phyloP scores from a whole-genome alignment of 1,140 invertebrate species.

The Drosophila setifemur region DNA sequence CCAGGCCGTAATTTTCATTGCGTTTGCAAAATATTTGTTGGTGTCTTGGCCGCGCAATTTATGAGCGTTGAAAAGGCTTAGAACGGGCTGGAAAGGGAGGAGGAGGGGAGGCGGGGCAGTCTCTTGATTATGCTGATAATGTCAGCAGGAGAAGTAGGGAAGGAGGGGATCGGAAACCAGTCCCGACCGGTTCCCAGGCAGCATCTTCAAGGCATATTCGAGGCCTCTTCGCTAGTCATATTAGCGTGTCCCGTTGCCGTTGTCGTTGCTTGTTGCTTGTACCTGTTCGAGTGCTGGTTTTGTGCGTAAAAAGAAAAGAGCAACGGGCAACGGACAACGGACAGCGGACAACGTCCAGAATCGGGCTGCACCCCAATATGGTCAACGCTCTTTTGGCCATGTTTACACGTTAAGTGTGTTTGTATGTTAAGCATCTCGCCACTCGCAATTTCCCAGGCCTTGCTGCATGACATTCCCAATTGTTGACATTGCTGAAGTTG shows the following conservation, averaged over 20 bases:
- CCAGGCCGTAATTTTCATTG: constrained; percentile 52
- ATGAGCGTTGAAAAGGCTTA: constrained; percentile 80
- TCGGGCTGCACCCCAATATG: constrained; percentile 62
- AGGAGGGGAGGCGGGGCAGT: background rate
- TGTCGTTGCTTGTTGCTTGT: constrained; percentile 11
- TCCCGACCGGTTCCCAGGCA: constrained; percentile 49
- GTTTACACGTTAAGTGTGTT: constrained; percentile 79
- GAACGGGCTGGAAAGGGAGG: background rate
- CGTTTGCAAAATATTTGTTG: constrained; percentile 77
- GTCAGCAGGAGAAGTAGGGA: constrained; percentile 46
- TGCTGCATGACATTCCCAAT: constrained; percentile 39
- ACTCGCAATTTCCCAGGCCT: constrained; percentile 59
- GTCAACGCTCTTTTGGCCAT: constrained; percentile 79
- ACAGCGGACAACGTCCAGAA: no score
- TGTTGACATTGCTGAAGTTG: constrained; percentile 27
- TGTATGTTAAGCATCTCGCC: constrained; percentile 63
- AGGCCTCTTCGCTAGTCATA: constrained; percentile 53
- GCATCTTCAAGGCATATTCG: constrained; percentile 32
- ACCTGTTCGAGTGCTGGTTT: constrained; percentile 12
- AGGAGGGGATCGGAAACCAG: constrained; percentile 34
- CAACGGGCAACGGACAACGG: background rate
- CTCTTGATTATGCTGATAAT: constrained; percentile 79
- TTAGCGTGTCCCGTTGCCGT: constrained; percentile 70
- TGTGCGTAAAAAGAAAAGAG: constrained; percentile 53
- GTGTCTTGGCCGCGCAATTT: constrained; percentile 64